Conservation (phyloP, 2,888 invertebrate species). For the Brachypalpus laphriformis region DNA sequence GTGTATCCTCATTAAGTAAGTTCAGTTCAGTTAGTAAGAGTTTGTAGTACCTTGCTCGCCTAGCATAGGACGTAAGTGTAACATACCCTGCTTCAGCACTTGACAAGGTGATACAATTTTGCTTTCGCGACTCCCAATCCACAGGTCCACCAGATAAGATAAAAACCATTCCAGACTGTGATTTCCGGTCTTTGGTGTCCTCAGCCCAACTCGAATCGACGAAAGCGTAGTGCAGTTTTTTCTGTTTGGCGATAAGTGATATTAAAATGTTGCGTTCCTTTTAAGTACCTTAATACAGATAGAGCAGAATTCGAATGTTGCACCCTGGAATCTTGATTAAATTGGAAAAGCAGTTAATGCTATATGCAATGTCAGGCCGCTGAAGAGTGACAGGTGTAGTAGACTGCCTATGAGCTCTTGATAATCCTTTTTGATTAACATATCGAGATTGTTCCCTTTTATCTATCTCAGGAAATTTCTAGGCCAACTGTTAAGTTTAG, state of each 20-base stretch:
- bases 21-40: conserved; percentile 1
- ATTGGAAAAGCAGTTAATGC: conserved; percentile 4
- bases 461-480: not conserved
- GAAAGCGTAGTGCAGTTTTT: not conserved
- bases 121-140: conserved; percentile 9
- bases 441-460: not conserved
- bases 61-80: conserved; percentile 6
- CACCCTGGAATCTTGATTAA: conserved; percentile 34
- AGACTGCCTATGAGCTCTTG: conserved; percentile 14
- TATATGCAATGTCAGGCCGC: conserved; percentile 7
- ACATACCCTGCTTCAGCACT: conserved; percentile 20
- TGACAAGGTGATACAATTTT: not conserved
- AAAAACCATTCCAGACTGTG: conserved; percentile 14
- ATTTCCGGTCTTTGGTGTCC: conserved; percentile 9
- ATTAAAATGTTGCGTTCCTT: not conserved
- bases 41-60: conserved; percentile 1
- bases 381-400: conserved; percentile 7
- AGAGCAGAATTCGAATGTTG: conserved; percentile 26
- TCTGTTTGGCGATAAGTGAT: not conserved
- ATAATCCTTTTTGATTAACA: not conserved
- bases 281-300: conserved; percentile 14
- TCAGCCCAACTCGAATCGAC: conserved; percentile 17
- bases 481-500: conserved; percentile 1
- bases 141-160: not conserved
- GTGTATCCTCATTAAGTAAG: not conserved